Percentiles rank a stretch among this genome's conserved stretches.
phyloP scores from a whole-genome alignment of 37 sponge, comb jelly and placozoan genomes.

The Cladorhizidae sp. region DNA sequence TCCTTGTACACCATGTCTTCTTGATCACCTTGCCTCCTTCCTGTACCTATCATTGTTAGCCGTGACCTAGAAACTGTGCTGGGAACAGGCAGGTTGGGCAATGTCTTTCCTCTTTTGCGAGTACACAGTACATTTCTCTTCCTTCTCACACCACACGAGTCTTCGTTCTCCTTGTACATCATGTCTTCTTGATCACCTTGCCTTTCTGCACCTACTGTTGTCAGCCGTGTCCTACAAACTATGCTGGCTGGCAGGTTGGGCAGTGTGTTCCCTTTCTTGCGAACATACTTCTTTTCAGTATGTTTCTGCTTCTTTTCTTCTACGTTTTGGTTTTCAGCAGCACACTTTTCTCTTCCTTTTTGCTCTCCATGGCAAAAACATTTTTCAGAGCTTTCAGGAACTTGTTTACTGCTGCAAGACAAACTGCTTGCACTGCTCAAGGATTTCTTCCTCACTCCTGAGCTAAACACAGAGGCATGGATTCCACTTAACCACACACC shows the following conservation, averaged over 20 bases:
- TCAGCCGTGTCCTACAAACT: too few species aligned
- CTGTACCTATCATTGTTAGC: too few species aligned
- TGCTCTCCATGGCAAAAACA: too few species aligned
- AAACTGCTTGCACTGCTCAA: background rate
- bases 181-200: background rate
- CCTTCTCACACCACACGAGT: background rate
- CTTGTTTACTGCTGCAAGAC: background rate
- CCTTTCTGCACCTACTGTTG: too few species aligned
- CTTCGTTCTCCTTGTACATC: background rate
- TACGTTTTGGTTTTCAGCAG: background rate
- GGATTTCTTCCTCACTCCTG: constrained; percentile 13
- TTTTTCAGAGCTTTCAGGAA: too few species aligned
- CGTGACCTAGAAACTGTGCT: too few species aligned
- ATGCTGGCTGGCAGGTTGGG: too few species aligned
- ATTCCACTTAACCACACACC: background rate
- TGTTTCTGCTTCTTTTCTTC: background rate
- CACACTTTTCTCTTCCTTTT: too few species aligned
- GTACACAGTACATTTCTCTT: background rate
- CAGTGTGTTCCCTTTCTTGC: too few species aligned
- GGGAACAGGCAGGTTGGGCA: too few species aligned
- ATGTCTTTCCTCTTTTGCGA: too few species aligned
- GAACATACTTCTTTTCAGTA: too few species aligned
- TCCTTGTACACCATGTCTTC: background rate
- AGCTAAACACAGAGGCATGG: constrained; percentile 6
- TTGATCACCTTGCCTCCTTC: background rate